Percentiles rank a stretch among this genome's conserved stretches.
phyloP scores from a whole-genome alignment of 2,113 vertebrate species.

The Genyomyrus donnyi region DNA sequence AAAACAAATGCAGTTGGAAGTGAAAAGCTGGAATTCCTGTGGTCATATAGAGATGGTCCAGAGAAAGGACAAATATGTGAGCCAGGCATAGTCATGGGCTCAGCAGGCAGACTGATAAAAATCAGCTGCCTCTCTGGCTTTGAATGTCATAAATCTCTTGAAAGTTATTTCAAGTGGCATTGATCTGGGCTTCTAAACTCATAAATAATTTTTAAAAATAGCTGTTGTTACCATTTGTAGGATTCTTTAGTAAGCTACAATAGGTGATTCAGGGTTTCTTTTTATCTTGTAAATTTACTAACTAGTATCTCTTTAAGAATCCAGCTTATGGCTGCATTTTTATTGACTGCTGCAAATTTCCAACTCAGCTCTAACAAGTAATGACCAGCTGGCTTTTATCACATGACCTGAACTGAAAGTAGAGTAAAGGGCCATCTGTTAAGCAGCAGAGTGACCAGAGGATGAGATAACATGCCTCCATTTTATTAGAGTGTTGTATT shows the following conservation, averaged over 20 bases:
- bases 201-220: background rate
- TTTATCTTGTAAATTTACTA: background rate
- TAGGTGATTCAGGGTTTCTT: background rate
- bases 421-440: background rate
- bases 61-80: background rate
- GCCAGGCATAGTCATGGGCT: background rate
- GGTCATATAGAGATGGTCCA: background rate
- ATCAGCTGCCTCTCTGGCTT: background rate
- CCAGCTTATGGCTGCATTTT: background rate
- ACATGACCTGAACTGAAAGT: background rate
- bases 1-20: background rate
- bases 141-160: background rate
- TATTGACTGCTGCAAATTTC: background rate
- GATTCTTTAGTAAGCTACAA: background rate
- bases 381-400: background rate
- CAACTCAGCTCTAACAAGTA: background rate
- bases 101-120: background rate
- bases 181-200: background rate
- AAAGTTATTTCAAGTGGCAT: background rate
- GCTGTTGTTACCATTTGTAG: background rate
- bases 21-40: background rate
- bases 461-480: background rate
- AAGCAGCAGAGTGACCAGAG: background rate
- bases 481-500: background rate
- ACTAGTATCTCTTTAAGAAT: background rate